Percentiles rank a stretch among this genome's conserved stretches.
These are phyloP conservation scores for Acrocephalus kingi DNA, from an alignment of 2,113 vertebrate species.

Conservation along the genomic window DNA sequence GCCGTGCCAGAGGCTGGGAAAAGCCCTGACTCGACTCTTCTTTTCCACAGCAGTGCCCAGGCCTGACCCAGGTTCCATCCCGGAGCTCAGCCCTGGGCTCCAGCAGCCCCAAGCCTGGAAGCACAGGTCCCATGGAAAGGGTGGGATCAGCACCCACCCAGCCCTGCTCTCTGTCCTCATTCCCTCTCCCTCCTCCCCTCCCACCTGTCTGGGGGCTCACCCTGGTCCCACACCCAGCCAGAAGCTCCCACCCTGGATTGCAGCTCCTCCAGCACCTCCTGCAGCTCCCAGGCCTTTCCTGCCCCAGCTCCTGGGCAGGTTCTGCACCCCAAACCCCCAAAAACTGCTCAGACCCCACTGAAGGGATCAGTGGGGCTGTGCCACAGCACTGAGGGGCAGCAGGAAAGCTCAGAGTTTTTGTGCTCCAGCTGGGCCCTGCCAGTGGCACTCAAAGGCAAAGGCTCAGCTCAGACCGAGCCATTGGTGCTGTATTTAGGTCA, in stretches of 20 bases:
- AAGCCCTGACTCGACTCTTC: neutral
- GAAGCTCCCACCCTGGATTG: neutral
- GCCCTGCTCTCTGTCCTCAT: neutral
- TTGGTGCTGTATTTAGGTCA: neutral
- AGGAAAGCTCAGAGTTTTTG: neutral
- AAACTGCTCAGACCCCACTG: neutral
- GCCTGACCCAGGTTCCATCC: neutral
- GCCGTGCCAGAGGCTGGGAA: neutral
- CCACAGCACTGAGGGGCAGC: neutral
- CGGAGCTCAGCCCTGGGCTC: neutral
- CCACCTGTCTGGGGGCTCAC: neutral
- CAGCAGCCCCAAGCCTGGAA: neutral
- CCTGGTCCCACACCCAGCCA: neutral
- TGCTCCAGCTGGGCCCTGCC: neutral
- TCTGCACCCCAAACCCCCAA: neutral
- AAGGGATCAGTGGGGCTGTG: too few species aligned
- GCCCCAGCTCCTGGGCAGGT: neutral
- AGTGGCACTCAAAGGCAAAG: neutral
- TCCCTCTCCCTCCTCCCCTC: neutral
- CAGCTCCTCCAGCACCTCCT: neutral
- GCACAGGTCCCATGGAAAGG: neutral
- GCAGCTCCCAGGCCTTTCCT: neutral
- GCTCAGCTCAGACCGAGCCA: neutral
- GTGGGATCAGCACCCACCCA: neutral
- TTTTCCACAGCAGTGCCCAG: too few species aligned